These are phyloP conservation scores for Lysiphlebus fabarum DNA, from an alignment of 1,140 invertebrate species.

Conservation along the genomic window DNA sequence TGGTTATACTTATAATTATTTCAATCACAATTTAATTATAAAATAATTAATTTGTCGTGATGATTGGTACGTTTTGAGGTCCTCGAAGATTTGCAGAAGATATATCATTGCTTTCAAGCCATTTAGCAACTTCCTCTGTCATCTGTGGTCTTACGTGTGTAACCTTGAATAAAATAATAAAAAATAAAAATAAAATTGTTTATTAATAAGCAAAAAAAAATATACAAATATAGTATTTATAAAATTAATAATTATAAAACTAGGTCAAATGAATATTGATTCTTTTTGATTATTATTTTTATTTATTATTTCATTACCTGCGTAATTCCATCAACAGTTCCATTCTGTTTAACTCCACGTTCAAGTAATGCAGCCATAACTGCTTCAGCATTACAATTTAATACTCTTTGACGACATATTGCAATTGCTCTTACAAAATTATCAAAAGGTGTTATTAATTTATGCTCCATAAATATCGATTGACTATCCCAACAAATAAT, in stretches of 20 bases:
- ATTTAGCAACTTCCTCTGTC: constrained; percentile 60
- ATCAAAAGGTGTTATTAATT: constrained; percentile 73
- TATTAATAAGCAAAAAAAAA: too few species aligned
- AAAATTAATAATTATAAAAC: not conserved
- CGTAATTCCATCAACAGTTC: constrained; percentile 43
- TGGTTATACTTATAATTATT: not conserved
- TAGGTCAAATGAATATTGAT: not conserved
- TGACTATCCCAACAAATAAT: constrained; percentile 83
- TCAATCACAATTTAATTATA: not conserved
- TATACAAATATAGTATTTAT: not conserved
- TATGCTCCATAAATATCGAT: constrained; percentile 82
- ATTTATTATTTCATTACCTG: constrained; percentile 35
- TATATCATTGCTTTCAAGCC: constrained; percentile 69
- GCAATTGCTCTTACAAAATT: constrained; percentile 80
- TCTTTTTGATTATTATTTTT: not conserved
- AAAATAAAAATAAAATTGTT: not conserved
- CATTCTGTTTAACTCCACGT: constrained; percentile 46
- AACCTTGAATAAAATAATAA: constrained; percentile 31
- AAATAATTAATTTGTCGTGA: constrained; percentile 11
- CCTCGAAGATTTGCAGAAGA: constrained; percentile 60
- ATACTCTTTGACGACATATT: constrained; percentile 70
- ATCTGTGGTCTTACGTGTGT: constrained; percentile 58
- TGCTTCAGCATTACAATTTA: constrained; percentile 66
- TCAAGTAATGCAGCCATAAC: constrained; percentile 52
- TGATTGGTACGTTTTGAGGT: constrained; percentile 8